Base-by-base conservation (phyloP, 1,140 invertebrate species). In the Chrysomallon squamiferum region DNA sequence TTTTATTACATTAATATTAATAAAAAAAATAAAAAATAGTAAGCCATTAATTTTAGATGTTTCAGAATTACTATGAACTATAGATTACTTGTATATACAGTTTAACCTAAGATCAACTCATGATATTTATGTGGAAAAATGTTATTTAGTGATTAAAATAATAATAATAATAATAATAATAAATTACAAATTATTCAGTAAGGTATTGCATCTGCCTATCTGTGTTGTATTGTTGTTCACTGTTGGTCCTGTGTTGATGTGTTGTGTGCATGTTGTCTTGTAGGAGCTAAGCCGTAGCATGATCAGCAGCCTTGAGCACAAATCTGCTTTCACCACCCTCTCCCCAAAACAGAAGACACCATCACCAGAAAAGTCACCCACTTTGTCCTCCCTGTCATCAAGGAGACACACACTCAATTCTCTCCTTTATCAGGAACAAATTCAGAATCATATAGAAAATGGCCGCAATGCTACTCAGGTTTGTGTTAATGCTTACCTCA, bases 241-340 rank as follows among this genome's bases (percentile, higher is more conserved):
- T n/a, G n/a, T n/a, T n/a, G n/a, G n/a, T 62, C n/a, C 47, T 20
- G 20, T 60, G 20, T 30, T 59, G 30, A 41, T 20, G 32, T 61
- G 43, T 30, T 49, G 50, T 52, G 43, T 61, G 35, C 35, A 38
- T 38, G 35, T 38, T 70, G 35, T 66, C 32, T 71, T 73, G 45
- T 71, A 74, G 72, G 72, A 74, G 41, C 63, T 74, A 57, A 74
- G 67, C 63, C 64, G 59, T 4, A 41, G 69, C 65, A 65, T 67
- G 61, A 33, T 70, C 25, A 62, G 68, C 59, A 65, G 58, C 58
- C 32, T 47, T 60, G 63, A 57, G 38, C 61, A 72, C 62, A 72
- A 68, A 57, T 79, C 78, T 25, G 78, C 78, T 54, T 79, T 78
- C 61, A 77, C 77, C 49, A 72, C 78, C 29, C 75, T 74, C 32